These are phyloP conservation scores for Calyptommatus sinebrachiatus DNA, from an alignment of 2,113 vertebrate genomes.

Conservation along the genomic window DNA sequence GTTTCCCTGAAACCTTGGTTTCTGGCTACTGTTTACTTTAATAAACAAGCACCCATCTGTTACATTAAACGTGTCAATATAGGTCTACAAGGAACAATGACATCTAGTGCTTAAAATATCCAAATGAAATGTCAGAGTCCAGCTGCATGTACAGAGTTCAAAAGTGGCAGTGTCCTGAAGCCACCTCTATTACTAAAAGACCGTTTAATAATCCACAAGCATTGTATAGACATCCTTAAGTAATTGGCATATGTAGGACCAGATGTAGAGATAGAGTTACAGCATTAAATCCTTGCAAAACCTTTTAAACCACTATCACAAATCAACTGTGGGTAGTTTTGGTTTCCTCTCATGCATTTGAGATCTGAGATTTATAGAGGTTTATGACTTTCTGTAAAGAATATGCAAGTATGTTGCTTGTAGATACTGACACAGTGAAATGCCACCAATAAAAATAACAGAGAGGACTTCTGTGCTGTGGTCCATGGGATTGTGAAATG, in stretches of 20 bases:
- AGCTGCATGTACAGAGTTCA: constrained; percentile 51
- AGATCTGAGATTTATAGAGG: constrained; percentile 53
- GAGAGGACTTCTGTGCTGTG: neutral
- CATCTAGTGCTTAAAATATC: constrained; percentile 63
- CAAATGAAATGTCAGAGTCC: constrained; percentile 61
- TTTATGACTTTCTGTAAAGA: constrained; percentile 41
- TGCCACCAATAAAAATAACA: neutral
- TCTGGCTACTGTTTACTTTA: constrained; percentile 66
- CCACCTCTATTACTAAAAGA: constrained; percentile 61
- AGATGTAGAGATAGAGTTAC: constrained; percentile 63
- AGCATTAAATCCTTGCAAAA: constrained; percentile 61
- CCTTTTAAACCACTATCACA: constrained; percentile 47
- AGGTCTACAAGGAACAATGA: constrained; percentile 64
- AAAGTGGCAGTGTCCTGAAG: constrained; percentile 63
- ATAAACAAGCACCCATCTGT: constrained; percentile 66
- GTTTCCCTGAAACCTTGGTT: constrained; percentile 37
- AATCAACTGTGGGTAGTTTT: constrained; percentile 54
- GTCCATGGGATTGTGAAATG: constrained; percentile 50
- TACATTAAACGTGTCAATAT: constrained; percentile 66
- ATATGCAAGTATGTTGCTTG: constrained; percentile 12
- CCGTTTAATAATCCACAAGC: constrained; percentile 58
- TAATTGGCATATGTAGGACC: constrained; percentile 56
- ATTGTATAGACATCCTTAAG: constrained; percentile 50
- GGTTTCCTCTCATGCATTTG: constrained; percentile 15
- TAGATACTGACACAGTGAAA: constrained; percentile 31